These are phyloP conservation scores for Pachymerium ferrugineum DNA, from an alignment of 2,888 invertebrate genomes.

Conservation along the genomic window DNA sequence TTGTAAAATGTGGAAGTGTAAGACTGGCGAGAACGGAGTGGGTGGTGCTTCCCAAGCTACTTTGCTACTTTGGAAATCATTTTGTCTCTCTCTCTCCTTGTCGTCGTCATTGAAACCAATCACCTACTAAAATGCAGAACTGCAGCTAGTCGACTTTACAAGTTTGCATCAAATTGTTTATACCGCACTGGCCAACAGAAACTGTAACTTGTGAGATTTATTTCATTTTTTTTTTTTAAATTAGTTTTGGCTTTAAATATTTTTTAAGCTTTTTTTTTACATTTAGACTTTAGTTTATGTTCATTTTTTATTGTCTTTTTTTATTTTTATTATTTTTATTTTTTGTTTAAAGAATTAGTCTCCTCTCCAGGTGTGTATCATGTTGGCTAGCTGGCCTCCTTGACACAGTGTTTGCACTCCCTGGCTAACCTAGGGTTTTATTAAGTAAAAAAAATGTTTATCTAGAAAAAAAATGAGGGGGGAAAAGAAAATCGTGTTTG, in stretches of 20 bases:
- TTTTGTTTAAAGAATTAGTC: background rate
- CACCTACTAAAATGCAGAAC: no score
- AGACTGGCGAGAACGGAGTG: no score
- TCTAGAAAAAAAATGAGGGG: background rate
- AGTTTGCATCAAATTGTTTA: no score
- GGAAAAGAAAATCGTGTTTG: background rate
- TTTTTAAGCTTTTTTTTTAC: background rate
- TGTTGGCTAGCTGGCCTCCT: conserved; percentile 34
- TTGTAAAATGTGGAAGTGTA: background rate
- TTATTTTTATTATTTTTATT: background rate
- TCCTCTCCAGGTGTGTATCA: conserved; percentile 25
- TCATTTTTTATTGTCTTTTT: background rate
- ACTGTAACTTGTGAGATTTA: background rate
- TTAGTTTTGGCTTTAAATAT: background rate
- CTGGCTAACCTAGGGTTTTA: conserved; percentile 31
- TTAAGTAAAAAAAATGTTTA: background rate
- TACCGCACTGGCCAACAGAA: background rate
- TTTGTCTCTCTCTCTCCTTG: no score
- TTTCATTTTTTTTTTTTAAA: background rate
- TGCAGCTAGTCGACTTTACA: no score
- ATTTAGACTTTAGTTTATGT: background rate
- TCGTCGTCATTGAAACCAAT: no score
- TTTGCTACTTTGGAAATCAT: no score
- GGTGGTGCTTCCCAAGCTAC: no score
- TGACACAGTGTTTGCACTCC: conserved; percentile 34